A percentile compares a stretch with the other conserved stretches of the same genome.
Evolutionary conservation across 2,797 vertebrate species (phyloP).

Genomic region (Lagorchestes hirsutus): DNA sequence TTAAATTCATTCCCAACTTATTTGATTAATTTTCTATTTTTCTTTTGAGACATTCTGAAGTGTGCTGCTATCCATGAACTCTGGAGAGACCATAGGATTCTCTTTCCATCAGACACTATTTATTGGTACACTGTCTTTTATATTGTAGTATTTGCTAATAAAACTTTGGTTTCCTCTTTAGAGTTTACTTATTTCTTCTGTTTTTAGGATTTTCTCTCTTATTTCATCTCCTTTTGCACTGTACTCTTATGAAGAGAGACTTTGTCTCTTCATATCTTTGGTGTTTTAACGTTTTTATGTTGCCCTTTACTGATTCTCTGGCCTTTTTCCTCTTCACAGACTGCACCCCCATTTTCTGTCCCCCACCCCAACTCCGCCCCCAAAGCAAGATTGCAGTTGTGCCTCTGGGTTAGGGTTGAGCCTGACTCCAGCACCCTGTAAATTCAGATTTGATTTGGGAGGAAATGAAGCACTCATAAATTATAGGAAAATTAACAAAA

Average conservation of each 20-base stretch:
- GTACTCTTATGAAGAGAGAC: background rate
- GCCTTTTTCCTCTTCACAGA: background rate
- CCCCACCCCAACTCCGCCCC: too few species aligned
- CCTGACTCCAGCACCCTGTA: too few species aligned
- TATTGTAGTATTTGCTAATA: background rate
- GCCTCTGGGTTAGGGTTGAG: too few species aligned
- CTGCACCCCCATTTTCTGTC: background rate
- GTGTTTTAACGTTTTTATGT: background rate
- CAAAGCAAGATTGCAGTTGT: background rate
- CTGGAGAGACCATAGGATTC: background rate
- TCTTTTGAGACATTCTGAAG: background rate
- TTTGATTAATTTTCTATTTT: background rate
- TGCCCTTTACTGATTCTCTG: background rate
- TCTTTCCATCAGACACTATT: background rate
- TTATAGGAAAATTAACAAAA: too few species aligned
- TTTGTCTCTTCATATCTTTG: background rate
- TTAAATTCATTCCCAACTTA: background rate
- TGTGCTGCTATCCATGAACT: background rate
- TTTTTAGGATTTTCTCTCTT: background rate
- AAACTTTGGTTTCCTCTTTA: background rate
- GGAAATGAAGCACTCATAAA: too few species aligned
- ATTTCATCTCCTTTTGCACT: background rate
- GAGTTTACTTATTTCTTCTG: background rate
- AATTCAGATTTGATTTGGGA: too few species aligned
- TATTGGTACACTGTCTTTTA: background rate